Conservation (phyloP, 2,113 vertebrate species). For the Symphodus melops region DNA sequence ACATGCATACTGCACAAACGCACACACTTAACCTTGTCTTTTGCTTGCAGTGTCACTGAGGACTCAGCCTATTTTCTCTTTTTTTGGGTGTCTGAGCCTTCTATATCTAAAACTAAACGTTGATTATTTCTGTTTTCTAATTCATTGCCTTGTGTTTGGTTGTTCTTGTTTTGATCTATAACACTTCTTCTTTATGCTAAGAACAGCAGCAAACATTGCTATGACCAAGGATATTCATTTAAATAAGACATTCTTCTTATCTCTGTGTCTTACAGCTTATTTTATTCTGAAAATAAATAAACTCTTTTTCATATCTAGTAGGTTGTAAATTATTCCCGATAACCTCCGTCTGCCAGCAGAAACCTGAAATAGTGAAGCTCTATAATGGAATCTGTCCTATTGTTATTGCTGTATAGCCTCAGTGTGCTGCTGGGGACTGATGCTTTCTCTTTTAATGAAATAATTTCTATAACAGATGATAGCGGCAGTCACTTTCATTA, state of each 20-base stretch:
- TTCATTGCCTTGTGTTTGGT: background rate
- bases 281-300: conserved; percentile 24
- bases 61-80: conserved; percentile 4
- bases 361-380: conserved; percentile 32
- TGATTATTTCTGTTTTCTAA: background rate
- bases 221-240: conserved; percentile 15
- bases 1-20: conserved; percentile 28
- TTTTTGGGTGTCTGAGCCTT: conserved; percentile 19
- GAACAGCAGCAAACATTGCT: background rate
- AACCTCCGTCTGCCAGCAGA: conserved; percentile 34
- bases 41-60: conserved; percentile 29
- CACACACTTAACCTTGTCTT: conserved; percentile 38
- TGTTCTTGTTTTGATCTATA: background rate
- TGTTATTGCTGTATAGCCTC: conserved; percentile 26
- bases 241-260: conserved; percentile 12
- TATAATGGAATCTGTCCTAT: conserved; percentile 35
- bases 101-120: background rate
- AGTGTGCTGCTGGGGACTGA: conserved; percentile 18
- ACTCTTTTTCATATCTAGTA: conserved; percentile 16
- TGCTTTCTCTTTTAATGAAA: conserved; percentile 42
- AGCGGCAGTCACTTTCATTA: conserved; percentile 34
- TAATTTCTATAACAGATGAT: conserved; percentile 44
- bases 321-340: conserved; percentile 34
- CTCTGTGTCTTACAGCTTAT: background rate
- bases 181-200: background rate